Percentiles rank a stretch among this genome's conserved stretches.
Conservation (phyloP, 23 tunicate genomes). For the Trididemnum nubilum region DNA sequence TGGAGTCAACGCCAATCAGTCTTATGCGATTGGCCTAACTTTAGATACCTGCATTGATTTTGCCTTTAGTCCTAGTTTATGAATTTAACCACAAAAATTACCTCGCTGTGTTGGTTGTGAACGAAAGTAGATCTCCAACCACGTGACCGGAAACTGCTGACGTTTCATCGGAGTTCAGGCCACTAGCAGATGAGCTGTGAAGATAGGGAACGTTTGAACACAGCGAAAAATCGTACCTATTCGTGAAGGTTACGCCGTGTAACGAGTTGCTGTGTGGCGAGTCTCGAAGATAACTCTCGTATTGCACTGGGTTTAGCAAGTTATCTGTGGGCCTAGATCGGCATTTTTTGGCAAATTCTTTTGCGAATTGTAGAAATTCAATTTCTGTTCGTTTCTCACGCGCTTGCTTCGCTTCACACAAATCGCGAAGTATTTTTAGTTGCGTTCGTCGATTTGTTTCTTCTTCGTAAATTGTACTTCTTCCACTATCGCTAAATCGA, state of each 20-base stretch:
- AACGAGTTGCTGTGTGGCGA: slow-evolving; percentile 39
- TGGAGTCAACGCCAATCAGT: too few relatives aligned
- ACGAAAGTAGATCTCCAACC: slow-evolving; percentile 82
- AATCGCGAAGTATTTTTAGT: slow-evolving; percentile 4
- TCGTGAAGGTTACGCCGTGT: neutral
- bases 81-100: too few relatives aligned
- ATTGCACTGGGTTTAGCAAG: slow-evolving; percentile 65
- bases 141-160: slow-evolving; percentile 70
- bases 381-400: slow-evolving; percentile 9
- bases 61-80: too few relatives aligned
- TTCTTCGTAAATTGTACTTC: neutral
- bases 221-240: slow-evolving; percentile 1
- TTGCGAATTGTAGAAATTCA: slow-evolving; percentile 62
- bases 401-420: neutral
- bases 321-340: slow-evolving; percentile 27
- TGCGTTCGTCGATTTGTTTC: neutral
- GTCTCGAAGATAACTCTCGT: slow-evolving; percentile 53
- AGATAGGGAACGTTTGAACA: slow-evolving; percentile 11
- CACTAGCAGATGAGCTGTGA: slow-evolving; percentile 47
- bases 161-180: slow-evolving; percentile 16
- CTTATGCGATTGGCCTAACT: too few relatives aligned
- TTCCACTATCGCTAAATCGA: neutral
- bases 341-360: slow-evolving; percentile 55
- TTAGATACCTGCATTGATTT: too few relatives aligned
- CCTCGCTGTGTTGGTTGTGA: slow-evolving; percentile 72